Conservation (phyloP, 2,888 invertebrate species). For the Amblyteles armatorius region DNA sequence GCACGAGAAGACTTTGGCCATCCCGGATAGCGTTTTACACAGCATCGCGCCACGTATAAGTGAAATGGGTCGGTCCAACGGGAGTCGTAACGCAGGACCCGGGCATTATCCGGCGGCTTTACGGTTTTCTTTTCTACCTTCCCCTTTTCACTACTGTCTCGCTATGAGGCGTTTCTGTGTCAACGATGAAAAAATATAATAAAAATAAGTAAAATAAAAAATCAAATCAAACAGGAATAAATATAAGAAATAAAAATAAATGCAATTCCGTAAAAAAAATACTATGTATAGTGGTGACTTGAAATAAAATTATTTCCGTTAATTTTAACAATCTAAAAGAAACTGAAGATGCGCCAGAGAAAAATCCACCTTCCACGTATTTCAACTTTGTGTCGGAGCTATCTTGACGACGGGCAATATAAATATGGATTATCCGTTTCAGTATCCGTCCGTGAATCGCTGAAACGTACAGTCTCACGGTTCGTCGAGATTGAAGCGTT, state of each 20-base stretch:
- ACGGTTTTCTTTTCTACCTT: constrained; percentile 25
- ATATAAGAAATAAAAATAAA: no score
- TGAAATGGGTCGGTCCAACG: constrained; percentile 79
- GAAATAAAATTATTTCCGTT: background rate
- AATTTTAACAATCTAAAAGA: background rate
- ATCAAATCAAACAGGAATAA: background rate
- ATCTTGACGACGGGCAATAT: background rate
- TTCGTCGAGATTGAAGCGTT: no score
- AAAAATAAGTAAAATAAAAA: background rate
- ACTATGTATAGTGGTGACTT: background rate
- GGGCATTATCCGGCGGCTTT: constrained; percentile 40
- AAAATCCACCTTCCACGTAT: background rate
- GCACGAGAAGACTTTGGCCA: constrained; percentile 60
- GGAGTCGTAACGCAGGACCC: constrained; percentile 74
- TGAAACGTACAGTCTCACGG: background rate
- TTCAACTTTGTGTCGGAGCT: background rate
- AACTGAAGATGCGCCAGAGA: background rate
- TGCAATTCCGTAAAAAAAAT: background rate
- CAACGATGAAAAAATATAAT: constrained; percentile 23
- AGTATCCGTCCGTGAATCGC: background rate
- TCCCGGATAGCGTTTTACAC: constrained; percentile 28
- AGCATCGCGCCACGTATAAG: constrained; percentile 72
- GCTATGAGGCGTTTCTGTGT: constrained; percentile 30
- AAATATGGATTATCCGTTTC: background rate
- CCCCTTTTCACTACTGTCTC: constrained; percentile 6